Conservation (phyloP, 37 sponge, comb jelly and placozoan genomes). For the Halichondria panicea region DNA sequence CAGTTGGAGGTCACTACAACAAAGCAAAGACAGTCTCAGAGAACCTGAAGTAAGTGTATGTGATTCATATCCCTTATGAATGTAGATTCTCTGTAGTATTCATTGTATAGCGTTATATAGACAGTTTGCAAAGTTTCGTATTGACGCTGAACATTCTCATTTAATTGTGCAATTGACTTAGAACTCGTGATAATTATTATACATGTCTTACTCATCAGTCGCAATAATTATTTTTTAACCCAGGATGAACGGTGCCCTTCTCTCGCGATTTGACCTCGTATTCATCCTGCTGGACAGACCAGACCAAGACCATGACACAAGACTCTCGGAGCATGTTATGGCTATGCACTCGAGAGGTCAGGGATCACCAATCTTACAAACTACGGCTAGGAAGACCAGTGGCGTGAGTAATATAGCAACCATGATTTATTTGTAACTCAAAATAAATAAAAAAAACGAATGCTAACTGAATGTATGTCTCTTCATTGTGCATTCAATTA, state of each 20-base stretch:
- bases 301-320: slow-evolving; percentile 92
- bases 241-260: slow-evolving; percentile 87
- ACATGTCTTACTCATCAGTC: not conserved
- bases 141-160: not conserved
- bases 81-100: not conserved
- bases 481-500: too few species aligned
- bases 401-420: not conserved
- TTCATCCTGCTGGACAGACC: slow-evolving; percentile 96
- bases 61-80: not conserved
- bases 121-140: not conserved
- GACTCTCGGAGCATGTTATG: slow-evolving; percentile 94
- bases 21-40: slow-evolving; percentile 95
- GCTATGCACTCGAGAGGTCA: slow-evolving; percentile 68
- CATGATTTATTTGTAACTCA: not conserved
- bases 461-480: too few species aligned
- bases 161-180: not conserved
- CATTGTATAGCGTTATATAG: not conserved
- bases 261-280: slow-evolving; percentile 95
- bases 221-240: not conserved
- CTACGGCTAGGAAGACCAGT: slow-evolving; percentile 28
- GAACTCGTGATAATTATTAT: too few species aligned
- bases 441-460: not conserved
- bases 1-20: slow-evolving; percentile 98
- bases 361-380: not conserved
- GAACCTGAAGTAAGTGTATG: slow-evolving; percentile 78